Conservation (phyloP, 2,888 invertebrate genomes). For the Volucella inflata region DNA sequence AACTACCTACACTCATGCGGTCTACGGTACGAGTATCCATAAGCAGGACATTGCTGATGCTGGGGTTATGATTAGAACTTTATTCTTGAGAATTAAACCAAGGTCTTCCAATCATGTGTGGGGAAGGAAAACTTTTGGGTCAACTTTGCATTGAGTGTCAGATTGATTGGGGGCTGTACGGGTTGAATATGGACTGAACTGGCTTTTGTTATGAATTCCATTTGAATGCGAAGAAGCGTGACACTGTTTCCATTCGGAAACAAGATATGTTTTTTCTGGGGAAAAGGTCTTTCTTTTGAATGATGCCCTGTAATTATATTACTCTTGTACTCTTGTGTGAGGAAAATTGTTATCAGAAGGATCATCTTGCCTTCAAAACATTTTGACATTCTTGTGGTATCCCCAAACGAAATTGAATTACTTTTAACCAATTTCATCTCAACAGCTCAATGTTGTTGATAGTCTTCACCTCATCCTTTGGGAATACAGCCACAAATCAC, state of each 20-base stretch:
- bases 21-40: too few relatives aligned
- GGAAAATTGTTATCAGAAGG: neutral
- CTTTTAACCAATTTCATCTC: slow-evolving; percentile 34
- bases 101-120: neutral
- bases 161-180: slow-evolving; percentile 70
- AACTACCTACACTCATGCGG: too few relatives aligned
- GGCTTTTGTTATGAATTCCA: slow-evolving; percentile 36
- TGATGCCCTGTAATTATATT: slow-evolving; percentile 20
- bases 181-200: slow-evolving; percentile 60
- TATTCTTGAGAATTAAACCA: slow-evolving; percentile 31
- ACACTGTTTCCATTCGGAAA: slow-evolving; percentile 58
- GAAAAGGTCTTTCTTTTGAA: slow-evolving; percentile 9
- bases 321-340: slow-evolving; percentile 8
- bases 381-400: slow-evolving; percentile 67
- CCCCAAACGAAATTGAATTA: slow-evolving; percentile 62
- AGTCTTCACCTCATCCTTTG: slow-evolving; percentile 49
- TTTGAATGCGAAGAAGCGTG: slow-evolving; percentile 42
- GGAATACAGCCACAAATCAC: slow-evolving; percentile 64
- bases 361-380: slow-evolving; percentile 27
- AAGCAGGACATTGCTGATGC: slow-evolving; percentile 44
- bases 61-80: slow-evolving; percentile 62
- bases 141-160: slow-evolving; percentile 58
- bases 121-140: slow-evolving; percentile 64
- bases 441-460: slow-evolving; percentile 39
- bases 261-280: slow-evolving; percentile 3